Percentiles rank a stretch among this genome's conserved stretches.
Conservation (phyloP, 2,113 vertebrate species). For the Neotoma lepida region DNA sequence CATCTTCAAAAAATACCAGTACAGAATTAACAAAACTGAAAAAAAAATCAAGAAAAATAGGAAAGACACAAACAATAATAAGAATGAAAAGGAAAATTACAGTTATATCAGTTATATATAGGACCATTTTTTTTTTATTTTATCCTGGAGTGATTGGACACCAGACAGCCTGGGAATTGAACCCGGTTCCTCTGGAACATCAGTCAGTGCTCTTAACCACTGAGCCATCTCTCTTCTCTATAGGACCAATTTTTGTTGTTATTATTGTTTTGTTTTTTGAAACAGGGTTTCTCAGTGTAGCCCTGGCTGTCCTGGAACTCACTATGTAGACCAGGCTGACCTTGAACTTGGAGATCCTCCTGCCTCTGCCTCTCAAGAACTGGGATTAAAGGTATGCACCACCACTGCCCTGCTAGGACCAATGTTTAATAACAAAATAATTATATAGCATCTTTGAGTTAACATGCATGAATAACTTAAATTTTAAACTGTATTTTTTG, state of each 20-base stretch:
- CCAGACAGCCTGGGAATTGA: no score
- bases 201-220: no score
- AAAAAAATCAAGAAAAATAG: neutral
- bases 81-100: neutral
- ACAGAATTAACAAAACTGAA: neutral
- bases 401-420: neutral
- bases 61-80: neutral
- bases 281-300: neutral
- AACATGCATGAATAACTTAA: neutral
- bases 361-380: neutral
- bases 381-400: neutral
- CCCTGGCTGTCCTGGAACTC: neutral
- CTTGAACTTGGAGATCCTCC: neutral
- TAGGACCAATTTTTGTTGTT: neutral
- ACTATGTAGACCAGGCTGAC: neutral
- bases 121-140: neutral
- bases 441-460: neutral
- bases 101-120: neutral
- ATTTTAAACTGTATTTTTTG: neutral
- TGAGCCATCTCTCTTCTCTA: no score
- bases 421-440: neutral
- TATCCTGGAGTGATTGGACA: no score
- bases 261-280: neutral
- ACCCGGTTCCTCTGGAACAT: no score
- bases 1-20: neutral